phyloP scores from a whole-genome alignment of 2,113 vertebrate species.

The Hippocampus abdominalis region DNA sequence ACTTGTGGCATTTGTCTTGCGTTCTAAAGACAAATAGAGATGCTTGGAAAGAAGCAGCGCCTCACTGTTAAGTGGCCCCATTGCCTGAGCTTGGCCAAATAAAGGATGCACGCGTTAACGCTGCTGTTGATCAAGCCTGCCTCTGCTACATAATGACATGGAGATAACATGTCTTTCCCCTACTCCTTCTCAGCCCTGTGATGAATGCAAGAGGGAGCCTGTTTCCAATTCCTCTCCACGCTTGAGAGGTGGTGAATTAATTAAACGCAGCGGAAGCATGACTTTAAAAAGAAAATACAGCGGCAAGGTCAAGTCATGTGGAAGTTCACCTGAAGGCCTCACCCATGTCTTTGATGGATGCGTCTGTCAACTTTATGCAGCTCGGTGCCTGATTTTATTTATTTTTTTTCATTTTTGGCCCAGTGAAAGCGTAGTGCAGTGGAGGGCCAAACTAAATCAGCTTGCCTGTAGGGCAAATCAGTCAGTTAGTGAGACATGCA shows the following conservation, averaged over 20 bases:
- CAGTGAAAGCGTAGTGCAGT: slow-evolving; percentile 12
- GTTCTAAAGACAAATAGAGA: slow-evolving; percentile 68
- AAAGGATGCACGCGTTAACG: slow-evolving; percentile 70
- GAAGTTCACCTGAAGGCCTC: slow-evolving; percentile 35
- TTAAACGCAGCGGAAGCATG: slow-evolving; percentile 66
- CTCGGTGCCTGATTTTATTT: slow-evolving; percentile 4
- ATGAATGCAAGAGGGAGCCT: slow-evolving; percentile 71
- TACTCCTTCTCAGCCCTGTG: slow-evolving; percentile 52
- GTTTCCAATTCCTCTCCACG: slow-evolving; percentile 69
- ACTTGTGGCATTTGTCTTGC: slow-evolving; percentile 47
- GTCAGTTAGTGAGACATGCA: slow-evolving; percentile 54
- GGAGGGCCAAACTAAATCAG: slow-evolving; percentile 51
- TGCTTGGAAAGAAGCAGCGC: slow-evolving; percentile 49
- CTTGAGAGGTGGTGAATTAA: slow-evolving; percentile 70
- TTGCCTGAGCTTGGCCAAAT: slow-evolving; percentile 54
- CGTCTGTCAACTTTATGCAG: slow-evolving; percentile 47
- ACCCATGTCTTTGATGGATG: slow-evolving; percentile 33
- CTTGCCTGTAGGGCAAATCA: slow-evolving; percentile 45
- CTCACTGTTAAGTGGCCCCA: slow-evolving; percentile 72
- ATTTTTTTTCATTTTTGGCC: slow-evolving; percentile 9
- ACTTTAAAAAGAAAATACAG: slow-evolving; percentile 47
- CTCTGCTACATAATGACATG: slow-evolving; percentile 78
- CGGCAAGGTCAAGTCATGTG: slow-evolving; percentile 47
- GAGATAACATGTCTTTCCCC: slow-evolving; percentile 76
- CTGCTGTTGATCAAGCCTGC: slow-evolving; percentile 71